Conservation (phyloP, 1,140 invertebrate genomes). For the Heliconius eleuchia region DNA sequence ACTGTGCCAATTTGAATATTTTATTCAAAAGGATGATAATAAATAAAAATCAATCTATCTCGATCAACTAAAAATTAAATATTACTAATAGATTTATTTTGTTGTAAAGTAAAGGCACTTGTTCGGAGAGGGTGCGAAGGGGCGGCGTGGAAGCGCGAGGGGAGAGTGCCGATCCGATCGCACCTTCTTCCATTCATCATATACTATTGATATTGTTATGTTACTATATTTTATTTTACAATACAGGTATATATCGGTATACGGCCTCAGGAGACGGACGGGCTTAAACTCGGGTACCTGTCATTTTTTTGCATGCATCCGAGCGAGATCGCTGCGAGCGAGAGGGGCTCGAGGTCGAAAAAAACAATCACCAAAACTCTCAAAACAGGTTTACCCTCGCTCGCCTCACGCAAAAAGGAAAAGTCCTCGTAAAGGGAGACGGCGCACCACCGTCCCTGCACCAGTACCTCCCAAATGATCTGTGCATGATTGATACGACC, state of each 20-base stretch:
- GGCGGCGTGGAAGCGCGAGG: constrained; percentile 64
- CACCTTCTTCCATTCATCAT: constrained; percentile 49
- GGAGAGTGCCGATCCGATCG: constrained; percentile 47
- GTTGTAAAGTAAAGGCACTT: constrained; percentile 76
- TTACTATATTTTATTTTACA: constrained; percentile 57
- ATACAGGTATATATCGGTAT: constrained; percentile 58
- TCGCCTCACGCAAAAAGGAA: constrained; percentile 70
- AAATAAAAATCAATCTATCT: constrained; percentile 79
- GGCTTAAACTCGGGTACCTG: constrained; percentile 54
- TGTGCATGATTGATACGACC: constrained; percentile 59
- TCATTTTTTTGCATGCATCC: constrained; percentile 61
- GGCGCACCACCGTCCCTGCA: constrained; percentile 51
- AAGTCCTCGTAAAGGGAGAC: constrained; percentile 60
- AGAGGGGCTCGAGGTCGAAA: constrained; percentile 59
- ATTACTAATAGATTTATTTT: constrained; percentile 75
- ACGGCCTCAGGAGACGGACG: constrained; percentile 63
- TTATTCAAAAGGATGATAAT: constrained; percentile 77
- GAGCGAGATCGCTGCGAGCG: constrained; percentile 50
- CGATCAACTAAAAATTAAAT: constrained; percentile 80
- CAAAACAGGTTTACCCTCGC: constrained; percentile 68
- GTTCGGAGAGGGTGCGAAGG: constrained; percentile 47
- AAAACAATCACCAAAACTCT: constrained; percentile 75
- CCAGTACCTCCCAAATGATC: constrained; percentile 53
- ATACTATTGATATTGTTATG: constrained; percentile 55
- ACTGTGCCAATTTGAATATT: constrained; percentile 78